Evolutionary conservation across 2,797 vertebrate genomes (phyloP), one percentile per base, ranked within the genome.

Genomic region (Limosa lapponica): DNA sequence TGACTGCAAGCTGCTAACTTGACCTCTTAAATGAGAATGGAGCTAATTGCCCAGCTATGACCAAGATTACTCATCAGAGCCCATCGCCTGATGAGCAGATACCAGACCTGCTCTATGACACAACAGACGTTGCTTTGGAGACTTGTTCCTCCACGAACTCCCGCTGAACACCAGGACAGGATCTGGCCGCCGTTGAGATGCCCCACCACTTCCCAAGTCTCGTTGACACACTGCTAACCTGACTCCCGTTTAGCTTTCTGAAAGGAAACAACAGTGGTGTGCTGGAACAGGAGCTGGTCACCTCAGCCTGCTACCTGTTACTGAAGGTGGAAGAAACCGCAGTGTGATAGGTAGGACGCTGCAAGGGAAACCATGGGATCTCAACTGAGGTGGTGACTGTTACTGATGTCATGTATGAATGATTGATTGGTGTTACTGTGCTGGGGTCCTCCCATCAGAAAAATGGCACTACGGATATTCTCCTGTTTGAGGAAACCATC

Each of bases 211-310:
- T 61, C 24, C 44, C 15, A 30, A 18, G n/a, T 77, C 46, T 43
- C 1, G 1, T 7, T 25, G 44, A 62, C n/a, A 77, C 18, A 2
- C 27, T 36, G 71, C 48, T 84, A 59, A 78, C 36, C 13, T 34
- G 48, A 39, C 34, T 73, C 25, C 0, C 0, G 28, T 14, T 71
- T 44, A 67, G 41, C 2, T 0, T 22, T 54, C 11, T 64, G 62
- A 72, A 58, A 67, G 37, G 20, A 49, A 65, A 75, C 1, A 4
- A 61, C 16, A 49, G 57, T 20, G 66, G 61, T 11, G 11, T 58
- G 57, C 36, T 71, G 49, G n/a, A 78, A 59, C 0, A 54, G 61
- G 6, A 82, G 32, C 44, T 25, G 37, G 37, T 34, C 37, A 81
- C 25, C 43, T 72, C 34, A 18, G 28, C 36, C 13, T 32, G 32